Percentiles rank a stretch among this genome's conserved stretches.
Evolutionary conservation across 2,113 vertebrate species (phyloP).

Genomic region (Henicopernis longicauda): DNA sequence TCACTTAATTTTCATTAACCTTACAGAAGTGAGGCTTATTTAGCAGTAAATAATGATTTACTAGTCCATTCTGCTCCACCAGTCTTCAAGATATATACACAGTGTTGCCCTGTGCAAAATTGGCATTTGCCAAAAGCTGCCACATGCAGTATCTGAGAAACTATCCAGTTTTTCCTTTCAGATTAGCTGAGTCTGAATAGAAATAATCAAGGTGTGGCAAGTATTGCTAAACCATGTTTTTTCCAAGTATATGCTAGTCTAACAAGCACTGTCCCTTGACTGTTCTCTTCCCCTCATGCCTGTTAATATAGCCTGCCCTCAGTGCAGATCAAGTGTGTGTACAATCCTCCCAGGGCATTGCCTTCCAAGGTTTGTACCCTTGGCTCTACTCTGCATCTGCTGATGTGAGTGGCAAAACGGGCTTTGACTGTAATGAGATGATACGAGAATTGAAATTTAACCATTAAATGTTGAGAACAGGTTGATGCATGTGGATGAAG

Average conservation of each 20-base stretch:
- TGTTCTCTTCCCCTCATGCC: not conserved
- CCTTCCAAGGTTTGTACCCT: not conserved
- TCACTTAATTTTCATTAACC: not conserved
- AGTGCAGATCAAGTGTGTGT: rapidly evolving
- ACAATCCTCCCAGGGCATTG: not conserved
- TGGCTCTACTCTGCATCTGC: not conserved
- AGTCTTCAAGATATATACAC: not conserved
- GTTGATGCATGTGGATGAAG: not conserved
- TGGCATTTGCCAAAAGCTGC: not conserved
- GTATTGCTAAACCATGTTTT: not conserved
- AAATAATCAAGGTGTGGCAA: not conserved
- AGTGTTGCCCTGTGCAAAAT: not conserved
- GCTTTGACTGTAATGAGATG: not conserved
- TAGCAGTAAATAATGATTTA: not conserved
- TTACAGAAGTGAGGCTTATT: not conserved
- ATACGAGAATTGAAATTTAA: not conserved
- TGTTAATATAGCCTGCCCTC: not conserved
- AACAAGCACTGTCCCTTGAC: not conserved
- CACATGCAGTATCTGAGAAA: not conserved
- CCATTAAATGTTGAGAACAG: not conserved
- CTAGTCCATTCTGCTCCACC: not conserved
- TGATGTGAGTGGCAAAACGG: not conserved
- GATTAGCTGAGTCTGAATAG: not conserved
- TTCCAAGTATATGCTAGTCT: not conserved
- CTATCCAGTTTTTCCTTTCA: not conserved